Base-by-base conservation (phyloP, 2,888 invertebrate species). In the Cheilosia variabilis region DNA sequence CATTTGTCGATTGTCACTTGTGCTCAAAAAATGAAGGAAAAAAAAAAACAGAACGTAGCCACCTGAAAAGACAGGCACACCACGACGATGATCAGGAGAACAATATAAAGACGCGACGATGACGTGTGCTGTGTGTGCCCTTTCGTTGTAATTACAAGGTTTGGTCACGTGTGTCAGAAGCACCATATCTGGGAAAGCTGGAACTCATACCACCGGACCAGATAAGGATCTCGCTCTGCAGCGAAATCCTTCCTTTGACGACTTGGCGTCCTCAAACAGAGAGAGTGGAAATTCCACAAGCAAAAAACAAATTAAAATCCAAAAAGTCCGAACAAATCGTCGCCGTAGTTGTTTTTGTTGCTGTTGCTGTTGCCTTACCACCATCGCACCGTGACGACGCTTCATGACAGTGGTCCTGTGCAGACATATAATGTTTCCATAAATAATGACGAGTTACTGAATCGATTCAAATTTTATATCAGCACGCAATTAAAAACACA, bases 401-500 rank as follows among this genome's bases (percentile, higher is more conserved):
- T 9, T 2, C 9, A 81, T 45, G 66, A 37, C 37, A 72, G 80
- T 84, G 63, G 79, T 79, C 83, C 78, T 75, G 73, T 63, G 52
- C 79, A 73, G 24, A 65, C 63, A 83, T 83, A 45, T 17, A 17
- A 47, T 52, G 52, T 52, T 52, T 72, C 86, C 86, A 81, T 81
- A 86, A 86, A 81, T 86, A 86, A 86, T 81, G 86, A 86, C 62
- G 81, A 86, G 81, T 72, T 81, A 86, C 76, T 81, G 81, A 86
- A 86, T 86, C 81, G 77, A 81, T 86, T 86, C 86, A 86, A 86
- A 86, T 81, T 81, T 86, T 66, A 81, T 77, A 77, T 86, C 57
- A 76, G 86, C 86, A 76, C 72, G 86, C 81, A 86, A 86, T 86
- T 86, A 86, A 86, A 86, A 86, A 81, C 86, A 86, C 86, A 75